These are phyloP conservation scores for Drosophila guanche DNA, from an alignment of 1,140 invertebrate species.

Conservation along the genomic window DNA sequence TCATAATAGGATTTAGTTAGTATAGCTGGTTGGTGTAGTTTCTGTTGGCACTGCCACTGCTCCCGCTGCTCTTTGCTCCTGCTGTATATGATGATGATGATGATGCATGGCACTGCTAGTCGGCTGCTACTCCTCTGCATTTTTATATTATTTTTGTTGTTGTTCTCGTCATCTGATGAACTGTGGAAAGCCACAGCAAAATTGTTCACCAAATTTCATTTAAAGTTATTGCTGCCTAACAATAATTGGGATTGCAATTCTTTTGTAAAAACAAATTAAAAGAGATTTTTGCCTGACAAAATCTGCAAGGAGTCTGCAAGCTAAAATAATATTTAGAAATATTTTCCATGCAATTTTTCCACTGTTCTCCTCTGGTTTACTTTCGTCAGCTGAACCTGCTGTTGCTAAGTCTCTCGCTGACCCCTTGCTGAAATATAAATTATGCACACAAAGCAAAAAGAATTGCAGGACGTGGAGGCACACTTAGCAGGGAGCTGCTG, in stretches of 20 bases:
- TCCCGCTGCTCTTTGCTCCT: slow-evolving; percentile 9
- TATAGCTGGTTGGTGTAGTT: slow-evolving; percentile 61
- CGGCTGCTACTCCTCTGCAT: slow-evolving; percentile 12
- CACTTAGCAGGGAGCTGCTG: neutral
- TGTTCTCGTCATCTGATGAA: slow-evolving; percentile 8
- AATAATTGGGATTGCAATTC: neutral
- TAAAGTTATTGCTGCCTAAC: neutral
- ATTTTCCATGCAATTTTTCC: neutral
- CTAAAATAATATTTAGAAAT: too few relatives aligned
- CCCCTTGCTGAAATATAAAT: slow-evolving; percentile 69
- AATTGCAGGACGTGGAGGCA: slow-evolving; percentile 29
- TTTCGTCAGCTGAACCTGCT: slow-evolving; percentile 18
- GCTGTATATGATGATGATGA: slow-evolving; percentile 60
- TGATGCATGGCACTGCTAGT: slow-evolving; percentile 59
- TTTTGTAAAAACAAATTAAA: neutral
- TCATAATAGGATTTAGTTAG: slow-evolving; percentile 79
- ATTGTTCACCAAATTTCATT: slow-evolving; percentile 2
- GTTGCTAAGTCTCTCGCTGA: slow-evolving; percentile 25
- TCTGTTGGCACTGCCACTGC: slow-evolving; percentile 29
- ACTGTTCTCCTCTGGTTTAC: neutral
- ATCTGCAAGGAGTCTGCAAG: too few relatives aligned
- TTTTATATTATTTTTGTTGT: slow-evolving; percentile 3
- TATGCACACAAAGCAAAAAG: slow-evolving; percentile 59
- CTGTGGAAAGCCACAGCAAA: slow-evolving; percentile 24
- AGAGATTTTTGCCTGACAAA: too few relatives aligned